Percentiles rank a stretch among this genome's conserved stretches.
Evolutionary conservation across 2,888 invertebrate species (phyloP).

Genomic region (Dromius quadrimaculatus): DNA sequence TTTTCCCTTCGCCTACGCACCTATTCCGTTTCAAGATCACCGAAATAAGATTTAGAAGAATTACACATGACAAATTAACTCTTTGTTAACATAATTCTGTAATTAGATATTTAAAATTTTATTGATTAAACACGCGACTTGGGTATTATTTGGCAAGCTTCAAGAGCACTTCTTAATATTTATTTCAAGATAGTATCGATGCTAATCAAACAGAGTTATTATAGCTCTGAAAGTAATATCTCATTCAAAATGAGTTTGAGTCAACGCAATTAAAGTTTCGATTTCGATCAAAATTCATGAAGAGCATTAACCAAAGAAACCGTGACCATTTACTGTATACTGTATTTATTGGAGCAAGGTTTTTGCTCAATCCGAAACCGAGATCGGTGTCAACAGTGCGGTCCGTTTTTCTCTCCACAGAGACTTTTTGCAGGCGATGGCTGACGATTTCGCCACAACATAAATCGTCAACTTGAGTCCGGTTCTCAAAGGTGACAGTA

Average conservation of each 20-base stretch:
- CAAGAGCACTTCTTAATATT: no score
- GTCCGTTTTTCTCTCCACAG: background rate
- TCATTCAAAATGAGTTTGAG: no score
- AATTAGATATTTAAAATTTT: no score
- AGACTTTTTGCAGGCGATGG: conserved; percentile 35
- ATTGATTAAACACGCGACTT: no score
- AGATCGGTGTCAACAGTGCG: conserved; percentile 19
- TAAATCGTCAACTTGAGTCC: conserved; percentile 20
- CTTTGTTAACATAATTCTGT: no score
- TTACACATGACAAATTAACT: background rate
- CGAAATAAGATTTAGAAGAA: background rate
- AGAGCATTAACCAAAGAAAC: conserved; percentile 6
- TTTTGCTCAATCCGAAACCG: conserved; percentile 5
- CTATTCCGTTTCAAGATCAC: background rate
- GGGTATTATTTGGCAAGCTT: no score
- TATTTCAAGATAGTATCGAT: no score
- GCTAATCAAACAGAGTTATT: no score
- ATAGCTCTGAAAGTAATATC: no score
- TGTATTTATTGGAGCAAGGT: conserved; percentile 33
- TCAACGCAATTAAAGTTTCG: no score
- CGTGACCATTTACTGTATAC: background rate
- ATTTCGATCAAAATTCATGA: conserved; percentile 11
- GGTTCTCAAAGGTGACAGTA: conserved; percentile 31
- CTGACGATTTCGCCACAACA: conserved; percentile 38
- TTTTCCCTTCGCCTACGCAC: conserved; percentile 20